These are phyloP conservation scores for Rhagologus leucostigma DNA, from an alignment of 2,113 vertebrate genomes.

Conservation along the genomic window DNA sequence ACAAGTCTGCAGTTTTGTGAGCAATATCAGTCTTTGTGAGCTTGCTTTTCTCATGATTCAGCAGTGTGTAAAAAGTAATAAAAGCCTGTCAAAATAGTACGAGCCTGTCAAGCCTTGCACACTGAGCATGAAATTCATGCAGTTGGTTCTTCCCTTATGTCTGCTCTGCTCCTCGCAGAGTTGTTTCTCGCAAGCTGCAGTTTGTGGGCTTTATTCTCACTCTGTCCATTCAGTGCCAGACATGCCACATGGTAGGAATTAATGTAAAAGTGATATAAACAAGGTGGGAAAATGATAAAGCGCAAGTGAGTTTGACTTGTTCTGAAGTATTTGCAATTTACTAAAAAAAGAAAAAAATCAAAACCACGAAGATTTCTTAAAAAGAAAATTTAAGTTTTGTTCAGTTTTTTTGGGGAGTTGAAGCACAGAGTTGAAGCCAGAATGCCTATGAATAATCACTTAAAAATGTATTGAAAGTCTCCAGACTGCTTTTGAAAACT, in stretches of 20 bases:
- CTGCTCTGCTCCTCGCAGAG: not conserved
- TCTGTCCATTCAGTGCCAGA: not conserved
- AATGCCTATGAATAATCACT: not conserved
- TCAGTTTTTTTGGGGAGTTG: not conserved
- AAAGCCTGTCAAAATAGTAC: not conserved
- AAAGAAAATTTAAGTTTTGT: not conserved
- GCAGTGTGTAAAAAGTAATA: not conserved
- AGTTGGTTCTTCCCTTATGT: constrained; percentile 8
- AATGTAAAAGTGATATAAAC: not conserved
- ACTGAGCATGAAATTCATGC: not conserved
- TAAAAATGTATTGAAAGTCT: not conserved
- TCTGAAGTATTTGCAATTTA: not conserved
- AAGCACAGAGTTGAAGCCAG: not conserved
- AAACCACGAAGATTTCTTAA: not conserved
- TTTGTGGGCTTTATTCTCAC: not conserved
- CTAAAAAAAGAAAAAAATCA: not conserved
- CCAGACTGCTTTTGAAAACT: not conserved
- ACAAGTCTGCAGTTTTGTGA: not conserved
- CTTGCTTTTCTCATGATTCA: not conserved
- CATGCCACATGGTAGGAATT: not conserved
- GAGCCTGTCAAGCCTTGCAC: constrained; percentile 4
- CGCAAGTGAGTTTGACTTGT: not conserved
- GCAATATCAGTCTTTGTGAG: not conserved
- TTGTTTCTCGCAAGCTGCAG: not conserved
- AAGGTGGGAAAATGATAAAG: not conserved